phyloP scores from a whole-genome alignment of 92 coral and sea anemone genomes.

The Hydrozoanthus gracilis region DNA sequence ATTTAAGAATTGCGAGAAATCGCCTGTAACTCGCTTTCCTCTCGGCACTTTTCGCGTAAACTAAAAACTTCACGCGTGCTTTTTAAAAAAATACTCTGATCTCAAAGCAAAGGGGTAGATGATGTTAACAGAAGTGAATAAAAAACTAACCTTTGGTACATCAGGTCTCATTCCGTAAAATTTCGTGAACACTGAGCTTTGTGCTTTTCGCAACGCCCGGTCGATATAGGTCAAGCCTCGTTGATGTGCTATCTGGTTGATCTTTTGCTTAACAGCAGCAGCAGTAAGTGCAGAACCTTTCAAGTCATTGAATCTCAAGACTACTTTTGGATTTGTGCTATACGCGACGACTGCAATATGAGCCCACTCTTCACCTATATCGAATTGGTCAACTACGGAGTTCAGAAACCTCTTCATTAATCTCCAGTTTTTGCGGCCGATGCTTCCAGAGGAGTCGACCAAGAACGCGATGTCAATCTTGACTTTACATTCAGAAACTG shows the following conservation, averaged over 20 bases:
- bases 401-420: conserved; percentile 15
- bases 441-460: conserved; percentile 42
- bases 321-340: conserved; percentile 8
- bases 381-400: conserved; percentile 23
- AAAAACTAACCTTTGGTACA: conserved; percentile 8
- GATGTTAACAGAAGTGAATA: neutral
- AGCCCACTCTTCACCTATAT: conserved; percentile 12
- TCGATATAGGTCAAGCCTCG: conserved; percentile 35
- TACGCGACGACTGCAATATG: conserved; percentile 32
- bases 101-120: too few species aligned
- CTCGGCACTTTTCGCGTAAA: too few species aligned
- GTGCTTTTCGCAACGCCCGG: conserved; percentile 29
- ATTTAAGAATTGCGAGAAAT: neutral
- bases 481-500: conserved; percentile 39
- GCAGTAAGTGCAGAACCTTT: conserved; percentile 30
- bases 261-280: neutral
- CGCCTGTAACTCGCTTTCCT: too few species aligned
- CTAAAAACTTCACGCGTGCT: too few species aligned
- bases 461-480: conserved; percentile 32
- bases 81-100: too few species aligned
- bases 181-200: neutral
- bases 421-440: conserved; percentile 1
- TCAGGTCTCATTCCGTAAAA: conserved; percentile 23
- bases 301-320: conserved; percentile 29
- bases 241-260: neutral